Evolutionary conservation across 2,888 invertebrate species (phyloP).

Genomic region (Nephrotoma flavescens): DNA sequence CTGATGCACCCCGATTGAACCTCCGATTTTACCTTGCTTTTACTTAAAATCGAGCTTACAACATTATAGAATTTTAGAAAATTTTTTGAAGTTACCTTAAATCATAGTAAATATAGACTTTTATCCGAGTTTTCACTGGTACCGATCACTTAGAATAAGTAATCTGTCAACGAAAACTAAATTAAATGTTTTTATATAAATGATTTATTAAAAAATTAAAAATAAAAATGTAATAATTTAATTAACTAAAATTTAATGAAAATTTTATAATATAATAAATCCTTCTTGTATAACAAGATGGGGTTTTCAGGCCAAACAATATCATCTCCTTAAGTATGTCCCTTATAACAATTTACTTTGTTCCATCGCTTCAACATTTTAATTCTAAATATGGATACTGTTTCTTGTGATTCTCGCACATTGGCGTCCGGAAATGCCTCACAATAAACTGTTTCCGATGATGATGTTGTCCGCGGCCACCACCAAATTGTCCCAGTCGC

Average conservation of each 20-base stretch:
- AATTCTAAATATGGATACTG: neutral
- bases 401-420: neutral
- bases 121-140: too few relatives aligned
- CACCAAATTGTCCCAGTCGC: slow-evolving; percentile 15
- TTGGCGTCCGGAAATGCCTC: neutral
- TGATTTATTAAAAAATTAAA: neutral
- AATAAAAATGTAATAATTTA: neutral
- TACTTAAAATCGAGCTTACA: too few relatives aligned
- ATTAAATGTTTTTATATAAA: neutral
- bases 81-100: too few relatives aligned
- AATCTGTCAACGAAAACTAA: too few relatives aligned
- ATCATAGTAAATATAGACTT: too few relatives aligned
- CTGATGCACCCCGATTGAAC: too few relatives aligned
- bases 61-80: too few relatives aligned
- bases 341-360: neutral
- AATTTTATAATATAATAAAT: neutral
- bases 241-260: neutral
- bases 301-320: neutral
- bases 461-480: neutral
- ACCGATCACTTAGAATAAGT: too few relatives aligned
- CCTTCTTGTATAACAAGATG: neutral
- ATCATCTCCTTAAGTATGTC: neutral
- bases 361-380: neutral
- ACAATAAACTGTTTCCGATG: neutral
- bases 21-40: too few relatives aligned